Base-by-base conservation (phyloP, 2,888 invertebrate genomes). In the Hirtodrosophila trivittata region DNA sequence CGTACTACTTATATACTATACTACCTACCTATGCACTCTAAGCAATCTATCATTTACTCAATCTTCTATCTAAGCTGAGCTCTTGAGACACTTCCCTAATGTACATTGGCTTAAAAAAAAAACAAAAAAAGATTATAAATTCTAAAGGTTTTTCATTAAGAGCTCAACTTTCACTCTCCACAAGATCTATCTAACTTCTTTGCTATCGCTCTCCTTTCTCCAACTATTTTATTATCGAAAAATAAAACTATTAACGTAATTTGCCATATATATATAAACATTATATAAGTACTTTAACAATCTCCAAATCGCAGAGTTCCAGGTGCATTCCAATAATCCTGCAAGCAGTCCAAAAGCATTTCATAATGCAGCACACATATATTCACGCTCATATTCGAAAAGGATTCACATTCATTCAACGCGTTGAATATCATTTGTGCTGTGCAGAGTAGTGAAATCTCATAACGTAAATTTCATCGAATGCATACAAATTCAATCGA, bases 401-500 rank as follows among this genome's bases (percentile, higher is more conserved):
- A 13, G 18, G 5, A 12, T 39, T 18, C 16, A 18, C 39, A 18
- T 6, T 18, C 5, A 33, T 37, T 58, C 33, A 41, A 46, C 37
- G 37, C 63, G 67, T 51, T 33, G 64, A 69, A 70, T 82, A 70
- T 75, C 54, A 69, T 85, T 81, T 87, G 87, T 85, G 83, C 87
- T 88, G 78, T 75, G 59, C 66, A 75, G 75, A 88, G 88, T 89
- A 87, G 73, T 73, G 89, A 89, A 89, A 89, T 87, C 84, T 82
- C 89, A 89, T 89, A 89, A 89, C 89, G 89, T 89, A 89, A 88
- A 86, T 88, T 86, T 87, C 84, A 86, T 80, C 84, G 84, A 81
- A 86, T 71, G 60, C 70, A 72, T 70, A 71, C 56, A 37, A 55
- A 50, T n/a, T 28, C 45, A 55, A 26, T 50, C 14, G 18, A 38